These are phyloP conservation scores for Hemiscyllium ocellatum DNA, from an alignment of 2,113 vertebrate genomes.

Conservation along the genomic window DNA sequence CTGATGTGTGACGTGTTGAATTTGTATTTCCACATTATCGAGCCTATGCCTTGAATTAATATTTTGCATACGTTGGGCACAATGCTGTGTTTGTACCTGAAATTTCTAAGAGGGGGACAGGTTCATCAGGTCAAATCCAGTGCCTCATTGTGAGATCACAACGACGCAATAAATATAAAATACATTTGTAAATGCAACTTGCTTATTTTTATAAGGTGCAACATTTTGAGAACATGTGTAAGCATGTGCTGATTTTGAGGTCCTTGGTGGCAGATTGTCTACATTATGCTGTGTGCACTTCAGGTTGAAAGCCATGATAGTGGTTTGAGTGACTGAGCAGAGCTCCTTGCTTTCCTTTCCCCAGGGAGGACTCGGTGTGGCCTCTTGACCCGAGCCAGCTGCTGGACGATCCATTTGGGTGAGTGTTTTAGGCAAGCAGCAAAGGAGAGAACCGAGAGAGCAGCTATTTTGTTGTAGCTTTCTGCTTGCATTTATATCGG, in stretches of 20 bases:
- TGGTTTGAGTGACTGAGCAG: not conserved
- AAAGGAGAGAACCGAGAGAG: not conserved
- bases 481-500: not conserved
- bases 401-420: conserved; percentile 21
- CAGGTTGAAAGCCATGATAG: not conserved
- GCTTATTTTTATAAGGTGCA: not conserved
- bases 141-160: not conserved
- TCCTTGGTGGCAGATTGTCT: not conserved
- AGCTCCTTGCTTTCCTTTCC: not conserved
- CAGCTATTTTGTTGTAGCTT: not conserved
- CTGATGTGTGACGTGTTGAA: not conserved
- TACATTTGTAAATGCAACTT: no score
- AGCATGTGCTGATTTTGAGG: not conserved
- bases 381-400: conserved; percentile 9
- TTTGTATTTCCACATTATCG: not conserved
- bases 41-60: not conserved
- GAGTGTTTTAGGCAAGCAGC: not conserved
- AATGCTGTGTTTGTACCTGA: not conserved
- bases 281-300: not conserved
- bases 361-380: conserved; percentile 15
- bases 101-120: not conserved
- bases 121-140: not conserved
- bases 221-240: not conserved
- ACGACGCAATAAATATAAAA: not conserved
- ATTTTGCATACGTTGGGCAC: not conserved